Conservation (phyloP, 2,888 invertebrate species). For the Oscheius sp. region DNA sequence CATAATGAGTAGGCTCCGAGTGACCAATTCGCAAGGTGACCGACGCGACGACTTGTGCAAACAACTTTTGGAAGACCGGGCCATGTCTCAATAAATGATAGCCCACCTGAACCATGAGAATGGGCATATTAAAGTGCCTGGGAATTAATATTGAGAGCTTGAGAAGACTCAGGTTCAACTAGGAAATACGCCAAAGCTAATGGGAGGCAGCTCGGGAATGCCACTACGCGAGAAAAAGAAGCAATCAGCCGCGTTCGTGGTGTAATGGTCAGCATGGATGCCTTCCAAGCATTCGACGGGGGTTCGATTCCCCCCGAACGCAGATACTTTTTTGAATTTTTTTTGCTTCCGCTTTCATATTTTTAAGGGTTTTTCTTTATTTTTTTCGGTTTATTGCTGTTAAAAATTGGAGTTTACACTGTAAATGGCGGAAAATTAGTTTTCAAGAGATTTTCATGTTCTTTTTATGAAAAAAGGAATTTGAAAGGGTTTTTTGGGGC, state of each 20-base stretch:
- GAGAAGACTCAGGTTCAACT: not conserved
- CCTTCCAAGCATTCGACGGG: constrained; percentile 59
- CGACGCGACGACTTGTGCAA: constrained; percentile 22
- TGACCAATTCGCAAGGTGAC: constrained; percentile 35
- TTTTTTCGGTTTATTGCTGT: too few relatives aligned
- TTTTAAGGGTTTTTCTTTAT: too few relatives aligned
- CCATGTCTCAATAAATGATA: not conserved
- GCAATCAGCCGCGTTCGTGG: constrained; percentile 41
- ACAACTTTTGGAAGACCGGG: constrained; percentile 19
- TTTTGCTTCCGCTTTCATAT: too few relatives aligned
- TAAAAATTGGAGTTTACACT: too few relatives aligned
- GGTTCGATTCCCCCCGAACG: constrained; percentile 56
- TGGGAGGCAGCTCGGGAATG: not conserved
- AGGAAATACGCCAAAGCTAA: not conserved
- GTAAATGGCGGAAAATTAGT: too few relatives aligned
- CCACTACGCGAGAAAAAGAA: not conserved
- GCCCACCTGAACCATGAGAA: not conserved
- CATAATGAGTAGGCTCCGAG: constrained; percentile 35
- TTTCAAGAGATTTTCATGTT: too few relatives aligned
- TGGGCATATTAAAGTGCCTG: not conserved
- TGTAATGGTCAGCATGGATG: constrained; percentile 57
- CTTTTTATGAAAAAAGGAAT: too few relatives aligned
- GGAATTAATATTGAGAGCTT: too few relatives aligned
- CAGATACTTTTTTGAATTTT: constrained; percentile 15
- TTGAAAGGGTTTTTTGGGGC: too few relatives aligned